These are phyloP conservation scores for Hipparchia sbordonii DNA, from an alignment of 2,888 invertebrate genomes.

Conservation along the genomic window DNA sequence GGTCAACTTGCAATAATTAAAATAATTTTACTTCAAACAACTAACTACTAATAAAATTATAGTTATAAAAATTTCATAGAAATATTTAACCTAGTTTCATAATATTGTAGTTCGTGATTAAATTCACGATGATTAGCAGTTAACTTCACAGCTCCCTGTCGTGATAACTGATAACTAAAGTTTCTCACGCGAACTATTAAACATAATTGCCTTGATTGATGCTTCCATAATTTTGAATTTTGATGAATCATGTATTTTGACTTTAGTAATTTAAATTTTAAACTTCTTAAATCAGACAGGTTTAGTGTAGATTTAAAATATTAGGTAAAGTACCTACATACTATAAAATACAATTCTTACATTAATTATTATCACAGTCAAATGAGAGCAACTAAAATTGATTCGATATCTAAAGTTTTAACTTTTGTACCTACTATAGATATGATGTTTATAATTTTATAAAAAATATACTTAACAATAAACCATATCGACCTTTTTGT, in stretches of 20 bases:
- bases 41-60: background rate
- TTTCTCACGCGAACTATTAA: constrained; percentile 35
- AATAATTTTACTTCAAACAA: constrained; percentile 7
- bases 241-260: background rate
- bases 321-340: too few relatives aligned
- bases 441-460: too few relatives aligned
- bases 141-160: constrained; percentile 20
- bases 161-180: constrained; percentile 31
- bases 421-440: too few relatives aligned
- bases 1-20: background rate
- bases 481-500: constrained; percentile 13
- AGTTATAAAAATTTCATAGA: constrained; percentile 6
- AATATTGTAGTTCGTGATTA: constrained; percentile 22
- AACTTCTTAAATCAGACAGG: too few relatives aligned
- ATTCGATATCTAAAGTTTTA: too few relatives aligned
- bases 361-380: too few relatives aligned
- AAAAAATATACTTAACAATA: background rate
- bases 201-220: constrained; percentile 21
- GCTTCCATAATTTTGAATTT: background rate
- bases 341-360: too few relatives aligned
- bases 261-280: background rate
- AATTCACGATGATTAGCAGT: constrained; percentile 29
- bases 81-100: constrained; percentile 14
- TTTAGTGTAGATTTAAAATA: too few relatives aligned
- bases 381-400: too few relatives aligned